Evolutionary conservation across 2,888 invertebrate genomes (phyloP), one percentile per base, ranked within the genome.

Genomic region (Epirrhoe alternata): DNA sequence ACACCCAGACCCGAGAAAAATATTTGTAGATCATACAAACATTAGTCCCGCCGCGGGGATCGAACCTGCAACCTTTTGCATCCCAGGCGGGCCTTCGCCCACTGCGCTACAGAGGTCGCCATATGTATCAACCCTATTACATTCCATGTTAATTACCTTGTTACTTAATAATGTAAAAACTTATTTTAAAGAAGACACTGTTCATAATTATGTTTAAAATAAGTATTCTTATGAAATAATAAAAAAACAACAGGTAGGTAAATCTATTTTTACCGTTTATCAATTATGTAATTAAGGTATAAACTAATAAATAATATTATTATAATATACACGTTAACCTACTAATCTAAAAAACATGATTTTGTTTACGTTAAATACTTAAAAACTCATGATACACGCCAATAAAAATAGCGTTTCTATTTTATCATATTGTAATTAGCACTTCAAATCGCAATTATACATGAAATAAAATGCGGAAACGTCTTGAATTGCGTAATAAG

Each of bases 351-450:
- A 35, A 42, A 12, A 7, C 38, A 38, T 38, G 10, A 38, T 38
- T 38, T 38, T 0, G 38, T 38, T 38, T 38, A n/a, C n/a, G n/a
- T n/a, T 12, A 42, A 12, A 42, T 42, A 42, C 12, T 42, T 42
- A 42, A 42, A 33, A 47, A 47, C 6, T 14, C 47, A 47, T 47
- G 16, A 10, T 54, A 7, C 14, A 51, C n/a, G n/a, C 8, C 35
- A 54, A 54, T 54, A 61, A 35, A 60, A 54, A 47, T 35, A 10
- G 16, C n/a, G 35, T 35, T 53, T 49, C 14, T 17, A 47, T 49
- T 49, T 54, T 79, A 70, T 73, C 63, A 69, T 12, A 42, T 77
- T 70, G 75, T 77, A 77, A 74, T 72, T 73, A 72, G 62, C 68
- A 68, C 56, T 67, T 70, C 66, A 68, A 69, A 69, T 76, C 59